These are phyloP conservation scores for Periplaneta americana DNA, from an alignment of 1,140 invertebrate species.

Conservation along the genomic window DNA sequence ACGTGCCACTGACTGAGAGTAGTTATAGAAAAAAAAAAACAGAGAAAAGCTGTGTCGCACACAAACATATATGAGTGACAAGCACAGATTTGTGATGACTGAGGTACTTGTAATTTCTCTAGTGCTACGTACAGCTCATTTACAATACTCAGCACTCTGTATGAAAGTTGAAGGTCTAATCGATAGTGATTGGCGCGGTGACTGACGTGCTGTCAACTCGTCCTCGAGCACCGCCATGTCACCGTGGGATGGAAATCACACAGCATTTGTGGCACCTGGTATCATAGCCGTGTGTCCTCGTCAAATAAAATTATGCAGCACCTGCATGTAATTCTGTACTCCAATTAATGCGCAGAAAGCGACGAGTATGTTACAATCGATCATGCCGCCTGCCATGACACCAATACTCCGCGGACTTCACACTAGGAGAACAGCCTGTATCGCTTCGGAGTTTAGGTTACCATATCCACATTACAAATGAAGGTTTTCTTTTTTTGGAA, in stretches of 20 bases:
- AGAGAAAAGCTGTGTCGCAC: too few species aligned
- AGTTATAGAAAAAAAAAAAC: too few species aligned
- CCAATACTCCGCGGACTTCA: too few species aligned
- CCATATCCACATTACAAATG: too few species aligned
- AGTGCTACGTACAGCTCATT: not conserved
- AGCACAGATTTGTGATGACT: not conserved
- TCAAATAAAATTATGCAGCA: not conserved
- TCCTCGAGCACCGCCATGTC: too few species aligned
- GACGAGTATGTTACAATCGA: not conserved
- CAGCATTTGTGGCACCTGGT: not conserved
- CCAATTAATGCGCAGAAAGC: not conserved
- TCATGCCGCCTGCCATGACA: too few species aligned
- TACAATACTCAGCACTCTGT: not conserved
- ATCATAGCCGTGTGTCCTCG: not conserved
- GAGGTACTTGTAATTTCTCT: not conserved
- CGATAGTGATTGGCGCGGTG: not conserved
- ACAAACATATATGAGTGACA: not conserved
- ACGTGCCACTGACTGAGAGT: too few species aligned
- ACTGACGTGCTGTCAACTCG: not conserved
- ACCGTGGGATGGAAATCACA: too few species aligned
- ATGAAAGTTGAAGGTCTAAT: too few species aligned
- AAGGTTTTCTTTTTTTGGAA: too few species aligned
- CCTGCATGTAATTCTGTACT: not conserved
- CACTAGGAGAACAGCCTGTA: too few species aligned
- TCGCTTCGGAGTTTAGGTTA: too few species aligned